phyloP scores from a whole-genome alignment of 2,888 invertebrate species.

The Schizaphis graminum region DNA sequence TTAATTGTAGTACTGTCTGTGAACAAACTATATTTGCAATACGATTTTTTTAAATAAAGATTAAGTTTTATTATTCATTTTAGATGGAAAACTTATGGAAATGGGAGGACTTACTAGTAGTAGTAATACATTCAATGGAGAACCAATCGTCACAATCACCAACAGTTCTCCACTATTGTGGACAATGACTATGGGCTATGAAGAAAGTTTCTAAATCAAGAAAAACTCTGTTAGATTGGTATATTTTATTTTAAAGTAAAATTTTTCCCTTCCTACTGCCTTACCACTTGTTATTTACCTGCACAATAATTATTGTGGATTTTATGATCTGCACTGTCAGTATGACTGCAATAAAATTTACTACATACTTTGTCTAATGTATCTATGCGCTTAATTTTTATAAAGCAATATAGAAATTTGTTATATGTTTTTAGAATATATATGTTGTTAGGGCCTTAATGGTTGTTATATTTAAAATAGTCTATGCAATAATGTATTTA shows the following conservation, averaged over 20 bases:
- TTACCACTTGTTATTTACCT: background rate
- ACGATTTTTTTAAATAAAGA: background rate
- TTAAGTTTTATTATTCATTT: constrained; percentile 69
- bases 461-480: background rate
- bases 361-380: background rate
- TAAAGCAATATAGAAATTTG: background rate
- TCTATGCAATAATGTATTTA: constrained; percentile 13
- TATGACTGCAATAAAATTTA: background rate
- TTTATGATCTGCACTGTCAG: background rate
- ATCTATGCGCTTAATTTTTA: background rate
- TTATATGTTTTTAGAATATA: background rate
- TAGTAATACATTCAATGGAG: constrained; percentile 82
- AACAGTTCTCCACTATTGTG: constrained; percentile 75
- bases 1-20: background rate
- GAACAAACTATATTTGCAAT: background rate
- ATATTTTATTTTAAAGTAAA: constrained; percentile 10
- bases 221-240: background rate
- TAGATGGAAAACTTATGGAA: constrained; percentile 78
- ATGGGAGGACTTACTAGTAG: constrained; percentile 89
- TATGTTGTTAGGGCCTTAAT: background rate
- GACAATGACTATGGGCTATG: constrained; percentile 77
- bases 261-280: background rate
- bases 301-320: background rate
- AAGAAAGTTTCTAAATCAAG: constrained; percentile 46
- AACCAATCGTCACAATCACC: constrained; percentile 66